Base-by-base conservation (phyloP, 1,140 invertebrate species). In the Protaetia brevitarsis region DNA sequence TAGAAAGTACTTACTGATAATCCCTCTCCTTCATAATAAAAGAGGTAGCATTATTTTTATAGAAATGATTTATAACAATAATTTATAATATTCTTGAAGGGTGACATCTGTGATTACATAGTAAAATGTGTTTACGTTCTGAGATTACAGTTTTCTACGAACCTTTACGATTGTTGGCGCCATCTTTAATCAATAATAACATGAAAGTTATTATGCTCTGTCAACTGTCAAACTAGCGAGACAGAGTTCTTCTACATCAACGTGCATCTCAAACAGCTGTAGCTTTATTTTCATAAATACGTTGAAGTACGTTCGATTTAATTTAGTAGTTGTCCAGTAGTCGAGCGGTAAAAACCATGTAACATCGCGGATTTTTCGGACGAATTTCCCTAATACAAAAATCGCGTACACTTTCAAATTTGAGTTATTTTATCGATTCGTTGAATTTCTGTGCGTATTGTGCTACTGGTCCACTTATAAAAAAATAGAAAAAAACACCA, bases 321-420 rank as follows among this genome's bases (percentile, higher is more conserved):
- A 51, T 23, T 23, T 51, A 51, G 19, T 23, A 26, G 41, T 51
- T 51, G 41, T 51, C 41, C 41, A 51, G 41, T 51, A 51, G 41
- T 51, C 7, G 41, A 16, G 41, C 16, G 41, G 26, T 51, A 19
- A 21, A 45, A 51, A 51, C 11, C 41, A 51, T 51, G 41, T 51
- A 51, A 51, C 41, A 51, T 51, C 41, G 41, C 41, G 41, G 41
- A 51, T 51, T 51, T 51, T 51, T 51, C 34, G 41, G 41, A 51
- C 41, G 41, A 51, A 51, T 51, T 51, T 51, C 41, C 41, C 21
- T 19, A 10, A 0, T 10, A 51, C 16, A 51, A 51, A 51, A 51
- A 19, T 26, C 21, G 19, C 41, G 41, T 51, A 34, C 13, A 51
- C 41, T 16, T 23, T 51, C 11, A 23, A 51, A 23, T 51, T 51